These are phyloP conservation scores for Hemaris fuciformis DNA, from an alignment of 2,888 invertebrate species.

Conservation along the genomic window DNA sequence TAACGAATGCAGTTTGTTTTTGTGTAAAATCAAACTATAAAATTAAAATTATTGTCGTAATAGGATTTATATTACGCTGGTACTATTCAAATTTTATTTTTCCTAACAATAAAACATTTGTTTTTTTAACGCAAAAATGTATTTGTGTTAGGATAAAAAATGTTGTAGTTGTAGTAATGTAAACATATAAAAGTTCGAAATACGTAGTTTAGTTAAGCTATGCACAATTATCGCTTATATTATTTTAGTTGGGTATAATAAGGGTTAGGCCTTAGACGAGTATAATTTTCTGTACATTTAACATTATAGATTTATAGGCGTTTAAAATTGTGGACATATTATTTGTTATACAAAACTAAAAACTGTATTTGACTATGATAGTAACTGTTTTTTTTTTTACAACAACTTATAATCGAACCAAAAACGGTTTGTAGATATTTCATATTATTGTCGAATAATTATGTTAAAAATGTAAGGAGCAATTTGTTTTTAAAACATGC, in stretches of 20 bases:
- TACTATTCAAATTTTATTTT: not conserved
- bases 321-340: not conserved
- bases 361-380: not conserved
- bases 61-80: not conserved
- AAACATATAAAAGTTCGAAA: not conserved
- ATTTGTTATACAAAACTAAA: not conserved
- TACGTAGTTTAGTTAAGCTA: constrained; percentile 4
- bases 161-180: not conserved
- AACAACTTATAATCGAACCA: not conserved
- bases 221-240: constrained; percentile 8
- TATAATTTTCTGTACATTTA: not conserved
- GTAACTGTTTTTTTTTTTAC: not conserved
- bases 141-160: not conserved
- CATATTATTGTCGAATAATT: no score
- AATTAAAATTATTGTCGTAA: not conserved
- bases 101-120: not conserved
- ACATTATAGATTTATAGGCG: not conserved
- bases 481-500: no score
- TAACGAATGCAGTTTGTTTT: not conserved
- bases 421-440: no score
- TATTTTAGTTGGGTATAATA: not conserved
- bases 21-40: not conserved
- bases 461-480: no score
- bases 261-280: not conserved
- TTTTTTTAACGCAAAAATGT: not conserved